Percentiles rank a stretch among this genome's conserved stretches.
These are phyloP conservation scores for Paramisgurnus dabryanus DNA, from an alignment of 2,113 vertebrate species.

Conservation along the genomic window DNA sequence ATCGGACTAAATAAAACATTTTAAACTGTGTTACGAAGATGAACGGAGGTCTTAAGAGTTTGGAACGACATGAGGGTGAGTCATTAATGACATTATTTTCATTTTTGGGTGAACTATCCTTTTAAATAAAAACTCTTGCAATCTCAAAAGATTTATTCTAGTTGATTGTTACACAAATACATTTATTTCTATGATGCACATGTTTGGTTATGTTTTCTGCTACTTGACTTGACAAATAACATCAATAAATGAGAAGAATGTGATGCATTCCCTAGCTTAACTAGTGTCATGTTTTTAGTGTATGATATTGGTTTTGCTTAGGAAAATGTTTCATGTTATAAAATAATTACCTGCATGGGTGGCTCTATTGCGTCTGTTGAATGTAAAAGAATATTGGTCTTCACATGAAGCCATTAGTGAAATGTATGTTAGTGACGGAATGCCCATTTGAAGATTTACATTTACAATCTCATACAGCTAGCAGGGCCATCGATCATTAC, in stretches of 20 bases:
- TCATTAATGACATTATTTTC: too few relatives aligned
- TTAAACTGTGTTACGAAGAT: too few relatives aligned
- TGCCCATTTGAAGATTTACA: conserved; percentile 46
- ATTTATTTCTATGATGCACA: conserved; percentile 29
- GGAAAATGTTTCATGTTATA: conserved; percentile 50
- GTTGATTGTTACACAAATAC: conserved; percentile 9
- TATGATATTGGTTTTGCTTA: conserved; percentile 46
- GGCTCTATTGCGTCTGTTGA: conserved; percentile 39
- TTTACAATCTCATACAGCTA: conserved; percentile 46
- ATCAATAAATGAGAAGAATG: conserved; percentile 27
- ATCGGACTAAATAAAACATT: too few relatives aligned
- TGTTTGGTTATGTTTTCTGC: neutral
- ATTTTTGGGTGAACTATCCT: too few relatives aligned
- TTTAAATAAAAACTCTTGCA: neutral
- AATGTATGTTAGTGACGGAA: conserved; percentile 39
- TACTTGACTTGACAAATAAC: conserved; percentile 31
- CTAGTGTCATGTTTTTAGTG: conserved; percentile 30
- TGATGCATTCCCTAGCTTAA: conserved; percentile 10
- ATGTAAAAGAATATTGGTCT: conserved; percentile 44
- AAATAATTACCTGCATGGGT: conserved; percentile 51
- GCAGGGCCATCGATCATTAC: conserved; percentile 20
- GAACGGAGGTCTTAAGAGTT: too few relatives aligned
- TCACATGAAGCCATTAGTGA: conserved; percentile 41
- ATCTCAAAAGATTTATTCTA: neutral
- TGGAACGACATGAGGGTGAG: too few relatives aligned